These are phyloP conservation scores for Druon quercuslanigerum DNA, from an alignment of 1,140 invertebrate species.

Conservation along the genomic window DNA sequence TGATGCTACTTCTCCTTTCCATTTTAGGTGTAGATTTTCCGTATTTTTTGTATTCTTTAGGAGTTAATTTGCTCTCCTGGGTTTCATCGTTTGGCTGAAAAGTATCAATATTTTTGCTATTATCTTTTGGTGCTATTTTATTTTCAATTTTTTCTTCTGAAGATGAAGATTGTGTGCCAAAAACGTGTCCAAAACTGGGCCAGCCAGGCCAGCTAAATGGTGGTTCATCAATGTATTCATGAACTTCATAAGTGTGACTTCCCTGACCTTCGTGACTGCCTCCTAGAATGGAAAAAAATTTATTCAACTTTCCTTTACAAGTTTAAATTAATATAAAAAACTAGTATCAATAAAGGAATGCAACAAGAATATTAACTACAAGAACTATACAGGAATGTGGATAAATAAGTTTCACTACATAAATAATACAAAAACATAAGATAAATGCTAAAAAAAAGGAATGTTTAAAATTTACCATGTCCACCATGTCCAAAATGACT, in stretches of 20 bases:
- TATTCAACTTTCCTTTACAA: too few relatives aligned
- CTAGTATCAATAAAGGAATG: too few relatives aligned
- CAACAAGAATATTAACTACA: too few relatives aligned
- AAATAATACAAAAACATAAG: too few relatives aligned
- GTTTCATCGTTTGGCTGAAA: slow-evolving; percentile 31
- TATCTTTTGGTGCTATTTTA: slow-evolving; percentile 56
- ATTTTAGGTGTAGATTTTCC: not conserved
- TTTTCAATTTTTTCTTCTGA: slow-evolving; percentile 47
- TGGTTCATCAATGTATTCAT: slow-evolving; percentile 57
- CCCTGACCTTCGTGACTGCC: not conserved
- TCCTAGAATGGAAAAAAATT: too few relatives aligned
- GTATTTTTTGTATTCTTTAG: slow-evolving; percentile 38
- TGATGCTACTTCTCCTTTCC: not conserved
- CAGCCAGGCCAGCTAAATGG: slow-evolving; percentile 49
- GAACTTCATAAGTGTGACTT: slow-evolving; percentile 54
- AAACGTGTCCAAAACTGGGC: slow-evolving; percentile 39
- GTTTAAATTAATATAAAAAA: too few relatives aligned
- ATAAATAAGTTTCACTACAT: too few relatives aligned
- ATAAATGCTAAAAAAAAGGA: too few relatives aligned
- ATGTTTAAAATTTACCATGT: slow-evolving; percentile 12
- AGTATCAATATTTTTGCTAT: slow-evolving; percentile 35
- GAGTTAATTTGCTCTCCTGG: slow-evolving; percentile 55
- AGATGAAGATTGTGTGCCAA: slow-evolving; percentile 32
- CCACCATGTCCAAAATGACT: slow-evolving; percentile 37
- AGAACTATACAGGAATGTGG: too few relatives aligned